Evolutionary conservation across 2,888 invertebrate species (phyloP), one percentile per base, ranked within the genome.

Genomic region (Hydrotaea diabolus): DNA sequence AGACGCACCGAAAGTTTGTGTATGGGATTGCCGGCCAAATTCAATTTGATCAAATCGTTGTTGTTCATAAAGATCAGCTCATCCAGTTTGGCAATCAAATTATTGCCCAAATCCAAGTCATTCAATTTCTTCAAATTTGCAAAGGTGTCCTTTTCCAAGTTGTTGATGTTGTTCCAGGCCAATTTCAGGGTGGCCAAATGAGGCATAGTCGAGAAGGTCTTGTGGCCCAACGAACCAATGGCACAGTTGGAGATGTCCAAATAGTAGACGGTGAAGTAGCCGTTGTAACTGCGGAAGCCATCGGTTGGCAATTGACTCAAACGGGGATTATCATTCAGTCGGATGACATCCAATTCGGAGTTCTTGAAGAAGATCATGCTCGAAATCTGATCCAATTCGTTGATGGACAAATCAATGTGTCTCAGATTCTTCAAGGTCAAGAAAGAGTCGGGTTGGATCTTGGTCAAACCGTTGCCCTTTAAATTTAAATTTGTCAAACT

Each of bases 241-340:
- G 95, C 95, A 89, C 96, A 97, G 89, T 95, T 94, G 3, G 95
- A 95, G 21, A 96, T 95, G 87, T 96, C 96, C 88, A 97, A 94
- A 59, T 94, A 93, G 90, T 95, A 95, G 82, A 95, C 94, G 86
- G 94, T 94, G 88, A 94, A 95, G 88, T 93, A 93, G 77, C 94
- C 94, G 49, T 93, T 94, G 36, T 93, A 93, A 86, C 94, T 94
- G 86, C 93, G 93, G 90, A 96, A 96, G 55, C 95, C 95, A 86
- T 94, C 93, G 19, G 92, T 93, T 0, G 96, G 96, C 79, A 97
- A 92, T 82, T 94, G 94, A 88, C 94, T 94, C 59, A 97, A 92
- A 66, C 93, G 93, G 2, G 95, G 94, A 89, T 96, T 96, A 86
- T 96, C 94, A 86, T 95, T 95, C 89, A 96, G 93, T 86, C 95